Conservation (phyloP, 2,888 invertebrate genomes). For the Lomographa bimaculata region DNA sequence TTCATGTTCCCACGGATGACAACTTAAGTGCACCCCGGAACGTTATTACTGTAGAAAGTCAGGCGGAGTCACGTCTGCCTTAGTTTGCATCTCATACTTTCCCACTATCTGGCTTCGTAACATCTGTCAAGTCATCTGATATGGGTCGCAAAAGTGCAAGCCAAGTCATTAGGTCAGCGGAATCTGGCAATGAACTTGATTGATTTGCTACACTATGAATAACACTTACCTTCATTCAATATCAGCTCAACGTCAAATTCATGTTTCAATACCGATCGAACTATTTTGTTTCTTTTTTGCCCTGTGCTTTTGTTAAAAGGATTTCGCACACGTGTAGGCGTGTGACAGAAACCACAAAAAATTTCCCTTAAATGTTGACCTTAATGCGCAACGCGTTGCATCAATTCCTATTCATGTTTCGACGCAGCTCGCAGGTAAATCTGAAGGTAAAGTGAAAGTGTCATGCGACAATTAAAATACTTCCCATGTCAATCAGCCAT, state of each 20-base stretch:
- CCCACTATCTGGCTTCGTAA: slow-evolving; percentile 64
- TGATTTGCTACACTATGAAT: slow-evolving; percentile 28
- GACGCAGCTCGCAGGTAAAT: slow-evolving; percentile 41
- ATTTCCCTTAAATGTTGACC: slow-evolving; percentile 37
- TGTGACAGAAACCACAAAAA: slow-evolving; percentile 52
- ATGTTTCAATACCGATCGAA: slow-evolving; percentile 31
- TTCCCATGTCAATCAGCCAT: slow-evolving; percentile 56
- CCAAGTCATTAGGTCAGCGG: slow-evolving; percentile 66
- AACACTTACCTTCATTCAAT: slow-evolving; percentile 1
- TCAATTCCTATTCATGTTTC: slow-evolving; percentile 45
- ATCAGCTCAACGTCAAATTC: slow-evolving; percentile 24
- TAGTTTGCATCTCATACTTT: slow-evolving; percentile 74
- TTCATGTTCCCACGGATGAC: slow-evolving; percentile 77
- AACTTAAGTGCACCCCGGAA: slow-evolving; percentile 65
- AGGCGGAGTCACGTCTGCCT: slow-evolving; percentile 74
- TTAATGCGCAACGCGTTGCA: slow-evolving; percentile 58
- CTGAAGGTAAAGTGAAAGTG: slow-evolving; percentile 48
- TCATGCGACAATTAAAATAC: slow-evolving; percentile 31
- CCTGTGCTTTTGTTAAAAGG: slow-evolving; percentile 40
- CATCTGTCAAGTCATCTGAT: slow-evolving; percentile 75
- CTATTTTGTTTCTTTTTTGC: too few species aligned
- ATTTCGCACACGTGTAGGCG: slow-evolving; percentile 71
- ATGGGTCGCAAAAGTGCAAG: slow-evolving; percentile 50
- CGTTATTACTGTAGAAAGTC: slow-evolving; percentile 73
- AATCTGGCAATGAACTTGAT: slow-evolving; percentile 49